A percentile compares a stretch with the other conserved stretches of the same genome.
Conservation (phyloP, 2,113 vertebrate genomes). For the Centropus unirufus region DNA sequence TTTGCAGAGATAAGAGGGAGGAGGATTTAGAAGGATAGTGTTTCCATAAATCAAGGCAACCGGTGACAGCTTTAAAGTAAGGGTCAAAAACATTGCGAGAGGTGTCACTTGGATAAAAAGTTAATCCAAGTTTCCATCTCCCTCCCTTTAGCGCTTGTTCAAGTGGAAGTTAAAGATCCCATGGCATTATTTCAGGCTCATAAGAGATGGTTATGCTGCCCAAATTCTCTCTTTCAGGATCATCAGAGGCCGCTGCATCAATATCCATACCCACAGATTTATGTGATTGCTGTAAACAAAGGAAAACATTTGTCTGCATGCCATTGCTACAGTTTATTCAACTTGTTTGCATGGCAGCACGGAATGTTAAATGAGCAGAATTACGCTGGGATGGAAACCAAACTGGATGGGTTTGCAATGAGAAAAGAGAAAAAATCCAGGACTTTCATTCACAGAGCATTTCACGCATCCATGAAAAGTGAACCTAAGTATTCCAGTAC, state of each 20-base stretch:
- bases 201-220: constrained; percentile 37
- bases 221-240: constrained; percentile 40
- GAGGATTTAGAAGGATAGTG: constrained; percentile 65
- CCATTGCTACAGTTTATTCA: constrained; percentile 28
- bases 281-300: neutral
- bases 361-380: neutral
- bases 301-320: constrained; percentile 29
- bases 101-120: constrained; percentile 64
- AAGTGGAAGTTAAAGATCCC: constrained; percentile 70
- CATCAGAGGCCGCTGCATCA: neutral
- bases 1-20: constrained; percentile 65
- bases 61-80: constrained; percentile 67
- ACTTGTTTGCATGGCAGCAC: neutral
- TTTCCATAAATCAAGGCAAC: constrained; percentile 69
- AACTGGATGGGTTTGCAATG: neutral
- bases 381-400: neutral
- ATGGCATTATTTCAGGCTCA: constrained; percentile 43
- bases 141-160: constrained; percentile 63
- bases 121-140: constrained; percentile 66
- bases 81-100: constrained; percentile 72
- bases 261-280: constrained; percentile 40
- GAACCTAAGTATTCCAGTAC: neutral
- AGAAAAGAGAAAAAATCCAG: neutral
- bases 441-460: neutral
- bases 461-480: neutral